Percentiles rank a stretch among this genome's conserved stretches.
Conservation (phyloP, 2,113 vertebrate species). For the Anhinga anhinga region DNA sequence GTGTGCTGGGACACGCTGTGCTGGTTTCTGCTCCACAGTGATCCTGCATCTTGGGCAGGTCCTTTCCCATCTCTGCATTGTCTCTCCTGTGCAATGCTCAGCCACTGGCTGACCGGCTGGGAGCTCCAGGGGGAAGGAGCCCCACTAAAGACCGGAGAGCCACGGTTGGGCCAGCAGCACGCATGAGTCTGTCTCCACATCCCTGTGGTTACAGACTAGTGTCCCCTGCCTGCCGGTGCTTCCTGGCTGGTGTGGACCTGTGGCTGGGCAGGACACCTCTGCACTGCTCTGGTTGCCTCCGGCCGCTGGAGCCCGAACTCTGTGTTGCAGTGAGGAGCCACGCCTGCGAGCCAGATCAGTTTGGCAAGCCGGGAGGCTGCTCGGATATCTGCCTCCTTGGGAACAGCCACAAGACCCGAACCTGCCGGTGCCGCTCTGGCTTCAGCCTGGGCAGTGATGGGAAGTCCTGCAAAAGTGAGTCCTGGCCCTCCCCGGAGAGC, state of each 20-base stretch:
- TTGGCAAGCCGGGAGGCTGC: constrained; percentile 90
- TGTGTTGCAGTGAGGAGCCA: constrained; percentile 86
- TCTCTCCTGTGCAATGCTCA: background rate
- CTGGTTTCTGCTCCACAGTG: background rate
- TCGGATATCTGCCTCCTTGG: constrained; percentile 94
- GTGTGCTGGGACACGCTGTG: accelerated
- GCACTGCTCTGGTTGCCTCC: background rate
- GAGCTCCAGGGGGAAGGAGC: accelerated
- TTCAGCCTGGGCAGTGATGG: constrained; percentile 95
- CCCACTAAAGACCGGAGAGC: accelerated
- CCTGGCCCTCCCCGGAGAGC: background rate
- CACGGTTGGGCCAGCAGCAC: accelerated
- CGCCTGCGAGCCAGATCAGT: constrained; percentile 89
- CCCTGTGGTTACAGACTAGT: accelerated
- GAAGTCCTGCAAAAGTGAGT: constrained; percentile 96
- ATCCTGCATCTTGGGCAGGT: background rate
- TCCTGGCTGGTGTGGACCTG: accelerated
- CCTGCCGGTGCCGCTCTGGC: constrained; percentile 92
- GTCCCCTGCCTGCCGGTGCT: background rate
- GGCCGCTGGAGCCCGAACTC: background rate
- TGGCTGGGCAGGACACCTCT: too few species aligned
- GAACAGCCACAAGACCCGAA: constrained; percentile 94
- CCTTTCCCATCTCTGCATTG: background rate
- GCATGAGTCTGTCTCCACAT: accelerated
- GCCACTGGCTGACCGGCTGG: accelerated